A percentile compares a stretch with the other conserved stretches of the same genome.
Evolutionary conservation across 2,888 invertebrate genomes (phyloP).

Genomic region (Leptopilina myrica): DNA sequence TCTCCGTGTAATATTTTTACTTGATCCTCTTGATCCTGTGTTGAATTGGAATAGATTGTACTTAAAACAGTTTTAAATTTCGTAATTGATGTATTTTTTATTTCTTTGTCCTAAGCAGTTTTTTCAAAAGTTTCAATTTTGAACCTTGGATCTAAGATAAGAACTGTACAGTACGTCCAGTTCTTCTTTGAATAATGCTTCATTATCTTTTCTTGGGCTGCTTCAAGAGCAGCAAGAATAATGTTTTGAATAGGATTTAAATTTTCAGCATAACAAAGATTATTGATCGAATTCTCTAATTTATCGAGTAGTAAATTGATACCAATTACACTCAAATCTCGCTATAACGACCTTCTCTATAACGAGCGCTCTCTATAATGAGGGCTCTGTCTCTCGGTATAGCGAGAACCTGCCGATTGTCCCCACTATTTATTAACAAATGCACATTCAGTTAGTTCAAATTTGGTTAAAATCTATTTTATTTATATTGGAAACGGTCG

Average conservation of each 20-base stretch:
- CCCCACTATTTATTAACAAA: too few species aligned
- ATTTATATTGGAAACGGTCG: too few species aligned
- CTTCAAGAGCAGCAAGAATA: constrained; percentile 42
- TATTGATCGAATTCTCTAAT: constrained; percentile 43
- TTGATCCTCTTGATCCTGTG: background rate
- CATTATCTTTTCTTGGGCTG: constrained; percentile 42
- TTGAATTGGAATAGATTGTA: background rate
- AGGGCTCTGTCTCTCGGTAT: too few species aligned
- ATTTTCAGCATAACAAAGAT: constrained; percentile 37
- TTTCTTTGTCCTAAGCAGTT: constrained; percentile 38
- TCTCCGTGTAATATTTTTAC: background rate
- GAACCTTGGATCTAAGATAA: constrained; percentile 45
- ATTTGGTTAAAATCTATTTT: too few species aligned
- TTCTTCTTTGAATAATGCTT: constrained; percentile 45
- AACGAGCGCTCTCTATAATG: too few species aligned
- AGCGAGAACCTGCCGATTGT: too few species aligned
- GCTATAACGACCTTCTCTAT: too few species aligned
- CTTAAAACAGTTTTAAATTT: background rate
- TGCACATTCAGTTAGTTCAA: too few species aligned
- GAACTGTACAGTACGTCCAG: constrained; percentile 44
- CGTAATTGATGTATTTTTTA: constrained; percentile 9
- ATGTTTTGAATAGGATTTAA: constrained; percentile 43
- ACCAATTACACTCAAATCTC: too few species aligned
- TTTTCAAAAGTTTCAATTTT: constrained; percentile 46
- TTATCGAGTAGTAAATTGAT: constrained; percentile 47